phyloP scores from a whole-genome alignment of 2,113 vertebrate species.

The Willisornis vidua region DNA sequence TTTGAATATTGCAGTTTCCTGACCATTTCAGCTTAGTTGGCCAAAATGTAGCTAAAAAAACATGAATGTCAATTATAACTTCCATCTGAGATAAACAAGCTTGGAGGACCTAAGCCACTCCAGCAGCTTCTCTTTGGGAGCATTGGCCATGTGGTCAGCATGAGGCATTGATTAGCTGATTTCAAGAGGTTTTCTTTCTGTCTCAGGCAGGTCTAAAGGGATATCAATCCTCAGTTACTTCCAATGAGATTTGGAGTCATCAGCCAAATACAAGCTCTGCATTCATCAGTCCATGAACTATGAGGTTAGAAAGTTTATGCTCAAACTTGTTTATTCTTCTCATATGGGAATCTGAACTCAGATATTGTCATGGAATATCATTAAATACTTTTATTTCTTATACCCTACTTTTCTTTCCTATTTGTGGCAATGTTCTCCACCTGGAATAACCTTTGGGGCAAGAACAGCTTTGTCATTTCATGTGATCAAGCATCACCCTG shows the following conservation, averaged over 20 bases:
- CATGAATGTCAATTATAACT: not conserved
- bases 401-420: not conserved
- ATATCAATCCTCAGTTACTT: not conserved
- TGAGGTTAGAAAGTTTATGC: not conserved
- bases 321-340: not conserved
- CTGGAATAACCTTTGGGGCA: not conserved
- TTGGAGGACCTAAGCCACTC: not conserved
- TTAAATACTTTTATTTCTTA: not conserved
- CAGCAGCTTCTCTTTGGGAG: not conserved
- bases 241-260: not conserved
- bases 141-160: not conserved
- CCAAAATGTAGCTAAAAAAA: not conserved
- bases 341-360: not conserved
- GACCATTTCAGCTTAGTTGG: not conserved
- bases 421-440: not conserved
- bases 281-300: not conserved
- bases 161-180: not conserved
- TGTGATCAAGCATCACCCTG: not conserved
- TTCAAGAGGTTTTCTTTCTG: not conserved
- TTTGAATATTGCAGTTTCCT: not conserved
- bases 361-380: not conserved
- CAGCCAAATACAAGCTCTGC: not conserved
- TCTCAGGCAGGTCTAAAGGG: not conserved
- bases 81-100: not conserved
- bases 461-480: not conserved